Evolutionary conservation across 2,888 invertebrate genomes (phyloP).

Genomic region (Nomada goodeniana): DNA sequence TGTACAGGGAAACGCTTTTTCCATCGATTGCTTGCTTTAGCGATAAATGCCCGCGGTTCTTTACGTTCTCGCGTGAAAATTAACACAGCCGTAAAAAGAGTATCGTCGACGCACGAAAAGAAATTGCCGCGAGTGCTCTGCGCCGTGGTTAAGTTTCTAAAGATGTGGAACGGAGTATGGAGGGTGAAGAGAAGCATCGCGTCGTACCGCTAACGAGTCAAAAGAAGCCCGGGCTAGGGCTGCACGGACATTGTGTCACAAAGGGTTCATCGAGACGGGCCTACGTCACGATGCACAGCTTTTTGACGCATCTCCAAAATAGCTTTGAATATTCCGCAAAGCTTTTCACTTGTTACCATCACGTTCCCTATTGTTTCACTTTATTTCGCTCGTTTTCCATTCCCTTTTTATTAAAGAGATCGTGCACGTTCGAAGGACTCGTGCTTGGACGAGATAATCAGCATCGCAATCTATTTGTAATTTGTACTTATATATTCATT

Average conservation of each 20-base stretch:
- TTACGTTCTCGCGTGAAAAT: neutral
- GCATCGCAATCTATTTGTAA: neutral
- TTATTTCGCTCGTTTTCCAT: conserved; percentile 1
- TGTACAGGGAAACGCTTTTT: conserved; percentile 6
- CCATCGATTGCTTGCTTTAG: conserved; percentile 23
- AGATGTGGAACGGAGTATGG: too few relatives aligned
- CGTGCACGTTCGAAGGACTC: neutral
- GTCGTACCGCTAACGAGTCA: too few relatives aligned
- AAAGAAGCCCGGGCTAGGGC: neutral
- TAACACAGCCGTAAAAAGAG: neutral
- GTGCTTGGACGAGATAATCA: conserved; percentile 21
- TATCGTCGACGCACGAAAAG: neutral
- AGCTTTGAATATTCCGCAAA: neutral
- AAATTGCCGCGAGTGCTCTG: neutral
- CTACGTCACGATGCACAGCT: neutral
- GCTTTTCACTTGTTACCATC: neutral
- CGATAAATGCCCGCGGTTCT: neutral
- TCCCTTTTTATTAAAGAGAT: neutral
- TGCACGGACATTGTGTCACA: conserved; percentile 73
- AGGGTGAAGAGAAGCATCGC: too few relatives aligned
- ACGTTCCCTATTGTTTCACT: neutral
- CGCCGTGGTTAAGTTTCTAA: too few relatives aligned
- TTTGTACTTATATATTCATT: too few relatives aligned
- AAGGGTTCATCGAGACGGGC: conserved; percentile 72
- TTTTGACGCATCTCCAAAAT: conserved; percentile 3